A percentile compares a stretch with the other conserved stretches of the same genome.
phyloP scores from a whole-genome alignment of 2,888 invertebrate species.

The Esperia sulphurella region DNA sequence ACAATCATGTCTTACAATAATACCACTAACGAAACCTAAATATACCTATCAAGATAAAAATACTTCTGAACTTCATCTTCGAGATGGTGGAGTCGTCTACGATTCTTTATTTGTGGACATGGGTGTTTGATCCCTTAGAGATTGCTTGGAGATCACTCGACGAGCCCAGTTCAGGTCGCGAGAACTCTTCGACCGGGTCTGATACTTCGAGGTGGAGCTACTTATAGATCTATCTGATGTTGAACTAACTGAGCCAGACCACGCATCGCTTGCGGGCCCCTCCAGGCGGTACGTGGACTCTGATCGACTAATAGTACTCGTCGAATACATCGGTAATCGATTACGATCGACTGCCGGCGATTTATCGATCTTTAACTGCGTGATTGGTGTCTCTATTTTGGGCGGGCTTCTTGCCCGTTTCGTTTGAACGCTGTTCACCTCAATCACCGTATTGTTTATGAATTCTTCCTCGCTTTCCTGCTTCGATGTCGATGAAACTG shows the following conservation, averaged over 20 bases:
- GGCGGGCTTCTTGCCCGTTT: slow-evolving; percentile 46
- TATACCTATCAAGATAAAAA: slow-evolving; percentile 32
- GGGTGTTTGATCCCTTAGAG: slow-evolving; percentile 5
- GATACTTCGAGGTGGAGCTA: slow-evolving; percentile 44
- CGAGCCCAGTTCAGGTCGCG: slow-evolving; percentile 56
- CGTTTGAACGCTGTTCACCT: slow-evolving; percentile 10
- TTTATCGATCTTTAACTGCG: slow-evolving; percentile 47
- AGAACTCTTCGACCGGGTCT: slow-evolving; percentile 34
- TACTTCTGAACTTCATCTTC: slow-evolving; percentile 26
- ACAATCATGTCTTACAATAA: slow-evolving; percentile 40
- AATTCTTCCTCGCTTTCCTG: slow-evolving; percentile 23
- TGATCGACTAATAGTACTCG: slow-evolving; percentile 45
- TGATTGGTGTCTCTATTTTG: slow-evolving; percentile 52
- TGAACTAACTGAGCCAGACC: slow-evolving; percentile 37
- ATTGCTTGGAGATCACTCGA: slow-evolving; percentile 42
- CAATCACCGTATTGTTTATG: slow-evolving; percentile 11
- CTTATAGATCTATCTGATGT: slow-evolving; percentile 36
- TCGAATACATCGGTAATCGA: slow-evolving; percentile 24
- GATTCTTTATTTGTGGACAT: slow-evolving; percentile 24
- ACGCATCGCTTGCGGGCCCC: slow-evolving; percentile 38
- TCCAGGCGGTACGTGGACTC: slow-evolving; percentile 31
- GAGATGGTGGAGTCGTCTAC: slow-evolving; percentile 40
- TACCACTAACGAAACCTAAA: slow-evolving; percentile 39
- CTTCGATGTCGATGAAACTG: slow-evolving; percentile 16
- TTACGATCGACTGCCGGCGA: slow-evolving; percentile 11